A percentile compares a stretch with the other conserved stretches of the same genome.
Conservation (phyloP, 2,888 invertebrate species). For the Drosophila peninsularis region DNA sequence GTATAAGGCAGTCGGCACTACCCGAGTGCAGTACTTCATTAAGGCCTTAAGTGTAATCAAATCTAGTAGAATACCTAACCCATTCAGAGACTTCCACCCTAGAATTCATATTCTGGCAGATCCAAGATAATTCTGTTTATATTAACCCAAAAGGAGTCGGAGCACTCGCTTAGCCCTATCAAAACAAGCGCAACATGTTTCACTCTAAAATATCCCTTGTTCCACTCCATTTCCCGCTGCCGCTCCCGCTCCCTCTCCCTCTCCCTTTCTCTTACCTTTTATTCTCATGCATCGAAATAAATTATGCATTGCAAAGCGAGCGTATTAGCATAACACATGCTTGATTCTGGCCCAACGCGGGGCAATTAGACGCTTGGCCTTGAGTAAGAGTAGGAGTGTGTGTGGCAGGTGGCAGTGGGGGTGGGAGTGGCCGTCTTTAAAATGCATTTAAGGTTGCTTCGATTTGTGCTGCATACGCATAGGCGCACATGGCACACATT, state of each 20-base stretch:
- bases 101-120: neutral
- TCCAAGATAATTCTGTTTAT: neutral
- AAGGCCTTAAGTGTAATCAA: neutral
- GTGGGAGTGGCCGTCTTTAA: slow-evolving; percentile 13
- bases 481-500: slow-evolving; percentile 60
- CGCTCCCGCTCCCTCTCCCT: neutral
- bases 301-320: slow-evolving; percentile 53
- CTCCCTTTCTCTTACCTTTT: slow-evolving; percentile 2
- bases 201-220: neutral
- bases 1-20: neutral
- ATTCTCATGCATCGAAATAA: slow-evolving; percentile 46
- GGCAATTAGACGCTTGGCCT: slow-evolving; percentile 48
- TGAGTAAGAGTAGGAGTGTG: slow-evolving; percentile 11
- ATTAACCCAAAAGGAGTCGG: neutral
- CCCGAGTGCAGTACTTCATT: neutral
- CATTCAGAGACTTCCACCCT: neutral
- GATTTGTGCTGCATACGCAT: slow-evolving; percentile 35
- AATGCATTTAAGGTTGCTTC: slow-evolving; percentile 24
- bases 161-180: too few species aligned
- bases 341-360: slow-evolving; percentile 43
- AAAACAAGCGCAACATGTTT: neutral
- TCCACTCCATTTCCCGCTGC: neutral
- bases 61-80: neutral
- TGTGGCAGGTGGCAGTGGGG: neutral
- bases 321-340: slow-evolving; percentile 49